Conservation (phyloP, 2,797 vertebrate genomes). For the Intellagama lesueurii region DNA sequence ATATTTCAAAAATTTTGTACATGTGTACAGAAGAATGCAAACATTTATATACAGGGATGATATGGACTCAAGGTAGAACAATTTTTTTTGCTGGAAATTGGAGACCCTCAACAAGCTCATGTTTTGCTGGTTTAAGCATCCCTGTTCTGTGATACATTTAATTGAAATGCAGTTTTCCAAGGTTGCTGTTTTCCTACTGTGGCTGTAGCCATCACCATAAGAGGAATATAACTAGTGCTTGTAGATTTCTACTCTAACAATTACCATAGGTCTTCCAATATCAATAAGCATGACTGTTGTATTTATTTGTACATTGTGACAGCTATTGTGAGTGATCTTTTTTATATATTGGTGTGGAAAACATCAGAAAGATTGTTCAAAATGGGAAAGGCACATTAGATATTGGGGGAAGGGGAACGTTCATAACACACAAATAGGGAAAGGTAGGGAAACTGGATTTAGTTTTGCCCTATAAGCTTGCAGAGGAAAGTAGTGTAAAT, state of each 20-base stretch:
- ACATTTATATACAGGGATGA: neutral
- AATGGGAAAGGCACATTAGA: too few relatives aligned
- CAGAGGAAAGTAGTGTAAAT: neutral
- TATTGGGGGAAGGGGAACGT: too few relatives aligned
- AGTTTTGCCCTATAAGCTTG: neutral
- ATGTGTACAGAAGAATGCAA: neutral
- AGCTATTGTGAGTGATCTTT: too few relatives aligned
- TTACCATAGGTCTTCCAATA: too few relatives aligned
- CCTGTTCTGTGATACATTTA: neutral
- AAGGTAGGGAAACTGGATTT: conserved; percentile 4
- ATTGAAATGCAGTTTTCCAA: neutral
- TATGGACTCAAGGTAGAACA: neutral
- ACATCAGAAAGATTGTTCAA: too few relatives aligned
- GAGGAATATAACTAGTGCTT: too few relatives aligned
- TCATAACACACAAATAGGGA: too few relatives aligned
- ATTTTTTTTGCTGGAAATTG: neutral
- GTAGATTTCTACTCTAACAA: too few relatives aligned
- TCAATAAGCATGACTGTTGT: too few relatives aligned
- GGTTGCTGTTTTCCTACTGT: neutral
- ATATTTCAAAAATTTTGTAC: neutral
- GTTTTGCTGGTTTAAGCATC: neutral
- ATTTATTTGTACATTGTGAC: too few relatives aligned
- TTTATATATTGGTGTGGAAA: too few relatives aligned
- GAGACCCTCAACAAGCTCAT: neutral
- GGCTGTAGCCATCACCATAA: too few relatives aligned